Percentiles rank a stretch among this genome's conserved stretches.
These are phyloP conservation scores for Polypedilum vanderplanki DNA, from an alignment of 1,140 invertebrate genomes.

Conservation along the genomic window DNA sequence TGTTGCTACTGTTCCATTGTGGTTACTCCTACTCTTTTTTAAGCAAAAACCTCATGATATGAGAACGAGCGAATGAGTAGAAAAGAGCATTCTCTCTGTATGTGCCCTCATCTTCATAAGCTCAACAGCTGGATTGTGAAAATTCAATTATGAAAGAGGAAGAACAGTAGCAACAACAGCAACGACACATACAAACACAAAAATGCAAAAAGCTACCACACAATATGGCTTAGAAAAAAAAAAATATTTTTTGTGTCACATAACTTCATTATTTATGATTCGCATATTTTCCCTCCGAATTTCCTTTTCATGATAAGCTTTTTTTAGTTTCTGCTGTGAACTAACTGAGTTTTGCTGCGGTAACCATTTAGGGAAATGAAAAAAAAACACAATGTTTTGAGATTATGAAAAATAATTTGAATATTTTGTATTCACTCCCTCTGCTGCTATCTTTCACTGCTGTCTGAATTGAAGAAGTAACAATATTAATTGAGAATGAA, in stretches of 20 bases:
- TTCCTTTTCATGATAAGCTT: neutral
- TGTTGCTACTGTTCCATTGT: neutral
- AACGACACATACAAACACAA: neutral
- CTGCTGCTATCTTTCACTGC: no score
- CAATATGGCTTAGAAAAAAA: neutral
- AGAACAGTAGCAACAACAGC: no score
- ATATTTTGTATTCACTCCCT: no score
- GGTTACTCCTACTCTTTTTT: neutral
- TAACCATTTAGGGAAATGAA: no score
- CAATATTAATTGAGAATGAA: neutral
- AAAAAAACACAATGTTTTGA: no score
- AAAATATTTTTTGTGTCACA: conserved; percentile 3
- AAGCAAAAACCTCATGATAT: no score
- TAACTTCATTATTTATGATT: conserved; percentile 3
- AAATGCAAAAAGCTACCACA: conserved; percentile 8
- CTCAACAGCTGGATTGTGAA: conserved; percentile 22
- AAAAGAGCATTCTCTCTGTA: neutral
- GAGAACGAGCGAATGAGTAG: no score
- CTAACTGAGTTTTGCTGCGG: no score
- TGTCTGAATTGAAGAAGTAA: no score
- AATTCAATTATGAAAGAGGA: conserved; percentile 28
- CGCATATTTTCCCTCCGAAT: neutral
- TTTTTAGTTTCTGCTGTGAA: no score
- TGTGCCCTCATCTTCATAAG: neutral
- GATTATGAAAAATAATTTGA: no score